Base-by-base conservation (phyloP, 2,113 vertebrate genomes). In the Fulmarus glacialis region DNA sequence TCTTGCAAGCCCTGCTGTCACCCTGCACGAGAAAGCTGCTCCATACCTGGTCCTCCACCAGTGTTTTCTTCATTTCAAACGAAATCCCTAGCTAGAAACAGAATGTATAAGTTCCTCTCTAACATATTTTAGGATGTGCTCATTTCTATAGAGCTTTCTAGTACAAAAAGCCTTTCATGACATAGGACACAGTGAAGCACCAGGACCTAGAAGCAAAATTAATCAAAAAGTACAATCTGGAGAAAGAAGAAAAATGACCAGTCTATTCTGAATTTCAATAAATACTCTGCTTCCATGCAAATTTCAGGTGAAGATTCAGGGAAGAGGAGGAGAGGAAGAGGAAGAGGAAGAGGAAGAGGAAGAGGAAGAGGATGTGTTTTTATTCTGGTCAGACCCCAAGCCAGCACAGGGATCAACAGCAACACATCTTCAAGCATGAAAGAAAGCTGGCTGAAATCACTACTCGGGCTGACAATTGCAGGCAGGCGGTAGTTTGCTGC, bases 1-100 rank as follows among this genome's bases (percentile, higher is more conserved):
- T 66, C 59, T 82, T 67, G 26, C 8, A 74, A 75, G 23, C 7
- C 74, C 30, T 85, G 42, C 16, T 67, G 29, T 38, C 42, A 75
- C 56, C 18, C 18, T 0, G 0, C 60, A 71, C 0, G 0, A 74
- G n/a, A 53, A 82, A 88, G 24, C 8, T 43, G 38, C 16, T 85
- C 38, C 10, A 8, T 27, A 87, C 22, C 14, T 38, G 23, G 4
- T 40, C 17, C 12, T 78, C 10, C 21, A 55, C 4, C 63, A 74
- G 4, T 24, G 24, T 43, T 87, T 89, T 70, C 80, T 55, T 74
- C 6, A 66, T 63, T 93, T 87, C 60, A 82, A n/a, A 60, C 30
- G 58, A 71, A 82, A 85, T 67, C 26, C 0, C 0, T 72, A 64
- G 30, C 11, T 79, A 75, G 48, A 73, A 91, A 52, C 0, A 4